Evolutionary conservation across 2,797 vertebrate genomes (phyloP).

Genomic region (Squalus acanthias): DNA sequence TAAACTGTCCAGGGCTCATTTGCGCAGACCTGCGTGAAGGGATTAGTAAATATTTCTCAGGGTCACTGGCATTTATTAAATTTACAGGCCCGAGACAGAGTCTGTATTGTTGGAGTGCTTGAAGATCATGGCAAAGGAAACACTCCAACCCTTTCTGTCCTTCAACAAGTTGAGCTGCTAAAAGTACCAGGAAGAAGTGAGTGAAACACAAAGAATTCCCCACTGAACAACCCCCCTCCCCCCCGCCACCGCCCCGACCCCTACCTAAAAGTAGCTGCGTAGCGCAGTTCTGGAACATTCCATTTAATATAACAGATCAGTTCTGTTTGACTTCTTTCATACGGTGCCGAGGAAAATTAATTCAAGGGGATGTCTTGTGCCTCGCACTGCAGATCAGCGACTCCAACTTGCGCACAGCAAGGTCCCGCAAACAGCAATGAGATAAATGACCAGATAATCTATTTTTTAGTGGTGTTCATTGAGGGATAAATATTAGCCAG

Average conservation of each 20-base stretch:
- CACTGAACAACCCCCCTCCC: not conserved
- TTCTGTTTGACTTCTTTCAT: not conserved
- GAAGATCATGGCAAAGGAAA: constrained; percentile 45
- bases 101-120: not conserved
- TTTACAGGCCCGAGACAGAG: not conserved
- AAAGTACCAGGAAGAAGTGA: constrained; percentile 37
- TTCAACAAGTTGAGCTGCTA: constrained; percentile 40
- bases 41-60: constrained; percentile 28
- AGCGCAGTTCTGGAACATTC: not conserved
- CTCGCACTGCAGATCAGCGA: not conserved
- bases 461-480: not conserved
- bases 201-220: not conserved
- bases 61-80: not conserved
- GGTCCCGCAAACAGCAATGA: not conserved
- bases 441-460: not conserved
- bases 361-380: too few species aligned
- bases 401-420: not conserved
- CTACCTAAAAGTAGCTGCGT: constrained; percentile 37
- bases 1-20: not conserved
- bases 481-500: not conserved
- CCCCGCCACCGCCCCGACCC: constrained; percentile 41
- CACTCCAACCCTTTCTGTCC: constrained; percentile 39
- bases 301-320: not conserved
- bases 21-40: not conserved
- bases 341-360: not conserved